Evolutionary conservation across 2,888 invertebrate genomes (phyloP), one percentile per base, ranked within the genome.

Genomic region (Mayetiola destructor): DNA sequence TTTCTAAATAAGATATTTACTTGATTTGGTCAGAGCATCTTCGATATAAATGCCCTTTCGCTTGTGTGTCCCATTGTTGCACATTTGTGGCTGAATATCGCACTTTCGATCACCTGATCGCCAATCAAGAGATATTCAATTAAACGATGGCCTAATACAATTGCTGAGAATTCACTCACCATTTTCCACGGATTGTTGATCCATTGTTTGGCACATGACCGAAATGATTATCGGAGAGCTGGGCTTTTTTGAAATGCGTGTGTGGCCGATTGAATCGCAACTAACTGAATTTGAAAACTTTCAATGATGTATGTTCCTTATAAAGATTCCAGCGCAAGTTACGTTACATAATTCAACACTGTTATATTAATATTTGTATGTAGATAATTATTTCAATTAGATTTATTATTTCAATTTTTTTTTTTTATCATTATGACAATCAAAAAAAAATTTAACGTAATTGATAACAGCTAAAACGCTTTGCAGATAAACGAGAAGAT

Each of bases 271-370:
- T 76, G 10, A 77, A 62, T 61, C 78, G 64, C 20, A 77, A 62
- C 12, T 74, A 60, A 61, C 78, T 74, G 18, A 75, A 59, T 71
- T 74, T 75, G 59, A 73, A 73, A 59, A 69, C 67, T 20, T 73
- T 67, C 32, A 78, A 65, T 62, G 76, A 75, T 6, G 77, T 75
- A 2, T 58, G 21, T 77, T 61, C n/a, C 75, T 76, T 16, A 72
- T 66, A 2, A 72, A 52, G 30, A 75, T 73, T 57, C 76, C 75
- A 8, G 71, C 60, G 9, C 56, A 78, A 65, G 18, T 76, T 72
- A 16, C 74, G 67, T n/a, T 76, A 64, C 23, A 77, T 69, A 2
- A 73, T 69, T 54, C 68, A 72, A 61, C 73, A 69, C 4, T 10
- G 39, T 16, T n/a, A n/a, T n/a, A n/a, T n/a, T n/a, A n/a, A n/a